Percentiles rank a stretch among this genome's conserved stretches.
These are phyloP conservation scores for Tamias sibiricus DNA, from an alignment of 2,113 vertebrate genomes.

Conservation along the genomic window DNA sequence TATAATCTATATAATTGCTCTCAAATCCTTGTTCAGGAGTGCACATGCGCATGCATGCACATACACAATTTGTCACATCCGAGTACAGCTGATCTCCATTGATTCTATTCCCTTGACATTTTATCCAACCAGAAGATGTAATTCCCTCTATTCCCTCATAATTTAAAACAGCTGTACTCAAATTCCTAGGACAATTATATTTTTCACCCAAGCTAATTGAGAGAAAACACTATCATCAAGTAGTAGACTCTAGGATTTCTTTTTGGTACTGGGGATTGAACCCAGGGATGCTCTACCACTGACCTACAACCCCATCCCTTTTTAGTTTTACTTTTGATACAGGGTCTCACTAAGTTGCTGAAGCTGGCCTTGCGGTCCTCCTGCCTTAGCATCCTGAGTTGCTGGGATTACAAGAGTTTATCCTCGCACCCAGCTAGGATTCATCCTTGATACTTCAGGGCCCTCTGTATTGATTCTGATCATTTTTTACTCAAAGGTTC, in stretches of 20 bases:
- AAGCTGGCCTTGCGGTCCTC: no score
- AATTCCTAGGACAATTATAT: not conserved
- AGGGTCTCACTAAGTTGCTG: no score
- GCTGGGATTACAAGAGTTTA: no score
- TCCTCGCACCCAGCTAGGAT: no score
- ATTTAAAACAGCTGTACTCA: not conserved
- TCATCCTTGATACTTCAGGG: not conserved
- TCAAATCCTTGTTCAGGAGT: not conserved
- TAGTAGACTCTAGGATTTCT: not conserved
- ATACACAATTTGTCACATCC: not conserved
- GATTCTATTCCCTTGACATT: not conserved
- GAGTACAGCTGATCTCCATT: not conserved
- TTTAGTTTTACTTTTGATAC: no score
- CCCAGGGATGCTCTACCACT: no score
- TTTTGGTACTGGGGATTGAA: not conserved
- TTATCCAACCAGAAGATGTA: not conserved
- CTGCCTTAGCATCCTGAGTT: no score
- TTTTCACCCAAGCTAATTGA: not conserved
- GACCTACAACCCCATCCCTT: no score
- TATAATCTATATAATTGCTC: not conserved
- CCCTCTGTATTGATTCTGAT: not conserved
- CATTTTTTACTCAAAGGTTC: not conserved
- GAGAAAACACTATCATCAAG: not conserved
- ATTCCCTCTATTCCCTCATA: not conserved
- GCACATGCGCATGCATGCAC: fast-evolving